Base-by-base conservation (phyloP, 2,797 vertebrate genomes). In the Sphaeramia orbicularis region DNA sequence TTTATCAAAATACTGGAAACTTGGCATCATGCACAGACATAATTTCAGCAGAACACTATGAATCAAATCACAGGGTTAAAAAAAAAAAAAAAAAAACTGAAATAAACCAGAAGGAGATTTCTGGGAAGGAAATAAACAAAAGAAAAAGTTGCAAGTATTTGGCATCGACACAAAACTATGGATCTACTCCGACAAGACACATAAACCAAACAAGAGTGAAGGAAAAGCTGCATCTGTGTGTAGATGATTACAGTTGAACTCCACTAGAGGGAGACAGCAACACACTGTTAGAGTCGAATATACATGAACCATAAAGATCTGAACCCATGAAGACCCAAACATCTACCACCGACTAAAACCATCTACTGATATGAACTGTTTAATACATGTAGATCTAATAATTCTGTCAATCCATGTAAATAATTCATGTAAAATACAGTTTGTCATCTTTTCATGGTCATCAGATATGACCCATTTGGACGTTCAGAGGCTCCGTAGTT, bases 241-340 rank as follows among this genome's bases (percentile, higher is more conserved):
- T 4, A 30, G 27, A 30, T 50, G 0, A 9, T 14, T 5, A 16
- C 43, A 10, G 15, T 18, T 2, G 32, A 1, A 14, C 1, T 58
- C 85, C 89, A 84, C 79, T 83, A 88, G 89, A 57, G 74, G 86
- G 90, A 1, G 86, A 78, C 72, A 66, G 13, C 16, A 43, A 45
- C 75, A 55, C 53, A 78, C 18, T 36, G 65, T 56, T 63, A 2
- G 16, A n/a, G 6, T 62, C 10, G 6, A 8, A 4, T 14, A 35
- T 8, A 16, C 2, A 15, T 15, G n/a, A 27, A 16, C n/a, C 8
- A 7, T 18, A 9, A 18, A 9, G 4, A 18, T 18, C 10, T 19
- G n/a, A 7, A 9, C n/a, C n/a, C n/a, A n/a, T n/a, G n/a, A n/a
- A n/a, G n/a, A n/a, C n/a, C n/a, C n/a, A n/a, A n/a, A n/a, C n/a